phyloP scores from a whole-genome alignment of 2,888 invertebrate genomes.

The Tipula helvola region DNA sequence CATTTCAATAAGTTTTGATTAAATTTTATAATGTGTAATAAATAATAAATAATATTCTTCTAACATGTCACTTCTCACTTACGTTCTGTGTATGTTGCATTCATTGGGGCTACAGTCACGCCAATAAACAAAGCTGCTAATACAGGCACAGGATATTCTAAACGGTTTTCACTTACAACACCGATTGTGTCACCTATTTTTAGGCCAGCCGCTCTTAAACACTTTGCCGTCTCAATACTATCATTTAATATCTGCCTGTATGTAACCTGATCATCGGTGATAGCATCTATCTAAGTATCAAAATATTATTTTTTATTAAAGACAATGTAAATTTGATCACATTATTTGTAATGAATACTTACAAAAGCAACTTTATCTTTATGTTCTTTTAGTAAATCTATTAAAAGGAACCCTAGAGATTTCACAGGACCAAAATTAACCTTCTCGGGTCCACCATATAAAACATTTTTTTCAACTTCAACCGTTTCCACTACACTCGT shows the following conservation, averaged over 20 bases:
- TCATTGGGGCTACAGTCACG: slow-evolving; percentile 42
- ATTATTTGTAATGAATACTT: neutral
- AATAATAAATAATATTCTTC: neutral
- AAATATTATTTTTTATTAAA: neutral
- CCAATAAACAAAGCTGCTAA: slow-evolving; percentile 25
- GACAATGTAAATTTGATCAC: neutral
- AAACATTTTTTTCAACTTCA: neutral
- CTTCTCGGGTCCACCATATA: neutral
- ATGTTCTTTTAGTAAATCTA: neutral
- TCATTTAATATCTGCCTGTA: neutral
- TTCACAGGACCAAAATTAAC: neutral
- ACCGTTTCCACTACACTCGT: neutral
- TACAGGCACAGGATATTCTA: slow-evolving; percentile 38
- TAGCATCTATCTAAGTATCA: neutral
- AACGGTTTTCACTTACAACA: slow-evolving; percentile 44
- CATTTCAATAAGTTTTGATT: neutral
- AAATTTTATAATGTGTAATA: no score
- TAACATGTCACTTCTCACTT: slow-evolving; percentile 21
- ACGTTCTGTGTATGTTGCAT: slow-evolving; percentile 44
- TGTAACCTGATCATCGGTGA: neutral
- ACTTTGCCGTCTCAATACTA: slow-evolving; percentile 24
- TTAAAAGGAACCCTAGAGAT: neutral
- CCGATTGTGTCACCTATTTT: slow-evolving; percentile 39
- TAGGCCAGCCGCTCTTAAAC: slow-evolving; percentile 17
- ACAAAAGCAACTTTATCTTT: neutral